Evolutionary conservation across 2,113 vertebrate species (phyloP), one percentile per base, ranked within the genome.

Genomic region (Coreoperca whiteheadi): DNA sequence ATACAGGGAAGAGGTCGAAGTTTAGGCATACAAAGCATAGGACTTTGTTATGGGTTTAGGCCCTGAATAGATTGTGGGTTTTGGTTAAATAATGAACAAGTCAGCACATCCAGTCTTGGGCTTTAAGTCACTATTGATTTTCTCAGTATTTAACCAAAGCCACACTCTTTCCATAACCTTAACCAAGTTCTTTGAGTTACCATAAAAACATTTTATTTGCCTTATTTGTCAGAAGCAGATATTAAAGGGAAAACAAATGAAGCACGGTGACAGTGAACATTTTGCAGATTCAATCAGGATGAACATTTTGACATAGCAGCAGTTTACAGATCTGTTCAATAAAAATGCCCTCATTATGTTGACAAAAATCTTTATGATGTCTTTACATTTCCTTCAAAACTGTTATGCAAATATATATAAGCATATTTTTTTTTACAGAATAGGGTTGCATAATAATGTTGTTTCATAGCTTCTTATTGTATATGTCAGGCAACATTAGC

Each of bases 71-170:
- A 53, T 53, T 53, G n/a, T 41, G 41, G 54, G 7, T 30, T 68
- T 51, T 30, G 60, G 53, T 41, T 61, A 56, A 79, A 76, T 79
- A 53, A 65, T 8, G 2, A 57, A 32, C n/a, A 66, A 25, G 5
- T 43, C 48, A 39, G 20, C 7, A 2, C 28, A 10, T 28, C 25
- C 28, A 3, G 16, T 37, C 6, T 54, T 46, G 51, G 57, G 57
- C 20, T 74, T 59, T 57, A 39, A 64, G 78, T 74, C 57, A 65
- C 4, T 23, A 6, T 68, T 54, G 50, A 71, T 51, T 60, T 65
- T 60, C 32, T 10, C 4, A 59, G 6, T 25, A 15, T 51, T 59
- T 32, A 61, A 74, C 34, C 34, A 46, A 54, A 46, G 5, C 63
- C 7, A 21, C 61, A 46, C 68, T 34, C n/a, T 64, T 41, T 28